Conservation (phyloP, 2,888 invertebrate species). For the Strigamia crassipes region DNA sequence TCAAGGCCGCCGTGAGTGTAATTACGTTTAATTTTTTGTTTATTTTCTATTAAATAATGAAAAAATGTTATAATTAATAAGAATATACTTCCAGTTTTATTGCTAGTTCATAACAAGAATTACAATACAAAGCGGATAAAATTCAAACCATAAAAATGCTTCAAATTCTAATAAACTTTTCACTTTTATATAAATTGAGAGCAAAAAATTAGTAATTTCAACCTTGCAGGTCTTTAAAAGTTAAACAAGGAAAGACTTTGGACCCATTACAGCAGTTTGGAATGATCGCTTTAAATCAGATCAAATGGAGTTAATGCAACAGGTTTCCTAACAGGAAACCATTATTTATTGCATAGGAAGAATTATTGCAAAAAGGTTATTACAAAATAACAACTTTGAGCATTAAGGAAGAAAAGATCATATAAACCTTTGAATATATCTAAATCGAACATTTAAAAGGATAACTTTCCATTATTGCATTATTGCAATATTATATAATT, state of each 20-base stretch:
- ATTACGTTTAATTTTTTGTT: not conserved
- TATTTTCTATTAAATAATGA: not conserved
- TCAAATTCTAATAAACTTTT: not conserved
- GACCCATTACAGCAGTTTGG: constrained; percentile 37
- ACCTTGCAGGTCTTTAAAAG: not conserved
- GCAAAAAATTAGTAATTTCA: not conserved
- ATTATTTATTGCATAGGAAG: not conserved
- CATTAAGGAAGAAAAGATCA: not conserved
- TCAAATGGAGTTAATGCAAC: constrained; percentile 32
- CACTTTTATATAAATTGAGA: not conserved
- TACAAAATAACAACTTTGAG: constrained; percentile 36
- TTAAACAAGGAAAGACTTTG: not conserved
- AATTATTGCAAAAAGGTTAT: constrained; percentile 26
- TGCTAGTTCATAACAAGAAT: constrained; percentile 17
- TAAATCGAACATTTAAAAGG: not conserved
- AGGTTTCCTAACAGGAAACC: constrained; percentile 36
- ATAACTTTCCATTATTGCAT: constrained; percentile 15
- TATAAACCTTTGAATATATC: constrained; percentile 10
- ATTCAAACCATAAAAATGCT: not conserved
- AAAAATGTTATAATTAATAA: not conserved
- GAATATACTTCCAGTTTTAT: constrained; percentile 17
- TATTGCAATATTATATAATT: not conserved
- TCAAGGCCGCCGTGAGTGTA: not conserved
- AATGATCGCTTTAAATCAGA: constrained; percentile 32
- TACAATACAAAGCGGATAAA: constrained; percentile 6